phyloP scores from a whole-genome alignment of 2,888 invertebrate species.

The Drosophila parthenogenetica region DNA sequence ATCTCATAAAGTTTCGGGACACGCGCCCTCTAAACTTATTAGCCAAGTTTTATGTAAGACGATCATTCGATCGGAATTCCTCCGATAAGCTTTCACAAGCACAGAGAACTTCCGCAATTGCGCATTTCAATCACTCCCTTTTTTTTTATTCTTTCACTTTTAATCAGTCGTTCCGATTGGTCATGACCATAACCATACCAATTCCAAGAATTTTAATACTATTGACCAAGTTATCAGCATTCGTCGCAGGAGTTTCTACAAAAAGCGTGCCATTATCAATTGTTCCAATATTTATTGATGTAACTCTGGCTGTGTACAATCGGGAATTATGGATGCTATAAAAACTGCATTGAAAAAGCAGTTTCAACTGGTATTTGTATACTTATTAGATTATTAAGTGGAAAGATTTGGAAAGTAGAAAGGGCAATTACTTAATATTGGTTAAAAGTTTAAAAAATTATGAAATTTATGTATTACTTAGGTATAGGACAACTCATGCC shows the following conservation, averaged over 20 bases:
- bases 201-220: constrained; percentile 48
- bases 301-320: constrained; percentile 23
- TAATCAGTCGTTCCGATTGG: constrained; percentile 45
- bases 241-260: constrained; percentile 6
- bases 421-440: not conserved
- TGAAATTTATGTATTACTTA: too few relatives aligned
- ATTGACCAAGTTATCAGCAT: constrained; percentile 15
- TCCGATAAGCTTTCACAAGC: constrained; percentile 26
- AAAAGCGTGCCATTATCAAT: constrained; percentile 26
- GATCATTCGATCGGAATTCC: constrained; percentile 33
- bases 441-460: not conserved
- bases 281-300: constrained; percentile 5
- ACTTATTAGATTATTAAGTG: not conserved
- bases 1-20: not conserved
- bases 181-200: constrained; percentile 48
- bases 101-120: constrained; percentile 49
- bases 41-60: not conserved
- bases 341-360: constrained; percentile 5
- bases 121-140: constrained; percentile 28
- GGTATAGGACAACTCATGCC: too few relatives aligned
- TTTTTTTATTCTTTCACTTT: not conserved
- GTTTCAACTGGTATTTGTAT: constrained; percentile 19
- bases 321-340: constrained; percentile 23
- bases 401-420: not conserved
- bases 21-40: constrained; percentile 23